Conservation (phyloP, 2,113 vertebrate genomes). For the Microcebus jonahi region DNA sequence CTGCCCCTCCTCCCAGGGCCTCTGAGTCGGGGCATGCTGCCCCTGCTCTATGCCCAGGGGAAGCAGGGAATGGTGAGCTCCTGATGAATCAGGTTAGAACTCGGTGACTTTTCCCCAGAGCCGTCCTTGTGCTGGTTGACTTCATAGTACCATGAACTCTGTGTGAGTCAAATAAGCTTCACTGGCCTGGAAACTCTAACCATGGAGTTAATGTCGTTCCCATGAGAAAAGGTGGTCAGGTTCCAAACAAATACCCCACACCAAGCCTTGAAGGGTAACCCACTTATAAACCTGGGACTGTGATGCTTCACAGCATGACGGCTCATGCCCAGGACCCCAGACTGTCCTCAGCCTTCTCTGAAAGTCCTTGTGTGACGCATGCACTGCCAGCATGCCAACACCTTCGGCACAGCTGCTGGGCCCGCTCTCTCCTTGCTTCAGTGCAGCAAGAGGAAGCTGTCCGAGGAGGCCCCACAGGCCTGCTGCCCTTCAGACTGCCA, state of each 20-base stretch:
- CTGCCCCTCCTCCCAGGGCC: too few species aligned
- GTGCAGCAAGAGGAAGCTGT: background rate
- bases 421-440: accelerated
- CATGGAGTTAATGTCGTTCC: background rate
- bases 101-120: background rate
- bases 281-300: background rate
- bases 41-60: background rate
- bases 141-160: background rate
- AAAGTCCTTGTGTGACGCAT: background rate
- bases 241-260: background rate
- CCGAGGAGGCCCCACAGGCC: background rate
- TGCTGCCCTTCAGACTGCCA: background rate
- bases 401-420: background rate
- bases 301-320: accelerated
- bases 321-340: background rate
- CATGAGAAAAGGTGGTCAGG: background rate
- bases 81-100: background rate
- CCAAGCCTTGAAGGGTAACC: background rate
- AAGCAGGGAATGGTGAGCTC: background rate
- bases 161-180: background rate
- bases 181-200: background rate
- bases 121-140: background rate
- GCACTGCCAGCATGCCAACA: accelerated
- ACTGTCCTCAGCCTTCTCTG: background rate
- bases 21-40: too few species aligned